Evolutionary conservation across 2,888 invertebrate genomes (phyloP), one percentile per base, ranked within the genome.

Genomic region (Caenorhabditis sp.): DNA sequence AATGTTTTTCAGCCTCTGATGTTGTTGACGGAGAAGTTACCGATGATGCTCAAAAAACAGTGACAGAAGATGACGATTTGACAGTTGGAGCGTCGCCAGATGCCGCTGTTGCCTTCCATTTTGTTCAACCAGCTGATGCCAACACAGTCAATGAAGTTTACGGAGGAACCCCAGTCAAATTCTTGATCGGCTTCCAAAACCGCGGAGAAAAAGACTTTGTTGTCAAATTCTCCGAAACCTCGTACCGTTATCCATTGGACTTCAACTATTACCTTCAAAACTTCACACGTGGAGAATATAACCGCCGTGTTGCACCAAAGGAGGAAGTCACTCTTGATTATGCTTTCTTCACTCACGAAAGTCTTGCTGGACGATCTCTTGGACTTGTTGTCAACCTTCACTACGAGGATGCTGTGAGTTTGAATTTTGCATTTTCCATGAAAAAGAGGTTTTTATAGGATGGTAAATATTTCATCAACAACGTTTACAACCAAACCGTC

Each of bases 161-260:
- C 87, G 96, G 94, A 81, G 97, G 97, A 53, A 92, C 92, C 85
- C 92, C 94, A 58, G 95, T 96, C 0, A 95, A 96, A 89, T 94
- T 97, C 89, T 91, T 99, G 0, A 94, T 99, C 75, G 97, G 97
- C 24, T 97, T 99, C 90, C 92, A 92, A 64, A 99, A 99, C 91
- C 94, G 94, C 88, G 99, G 97, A 58, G 91, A 92, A 69, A 92
- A 93, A 82, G 95, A 96, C 82, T 96, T 97, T 87, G 89, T 93
- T 26, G 92, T 99, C 24, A 96, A 99, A 88, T 92, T 93, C 6
- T 91, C 97, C 88, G 97, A 97, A 86, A 96, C 97, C 0, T 97
- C 97, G 0, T 97, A 99, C 92, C 93, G 97, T 83, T 99, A 97
- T 88, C 97, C 97, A 10, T 94, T 96, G 93, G 97, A 99, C 90